Base-by-base conservation (phyloP, 2,797 vertebrate species). In the Syndactyla subalaris region DNA sequence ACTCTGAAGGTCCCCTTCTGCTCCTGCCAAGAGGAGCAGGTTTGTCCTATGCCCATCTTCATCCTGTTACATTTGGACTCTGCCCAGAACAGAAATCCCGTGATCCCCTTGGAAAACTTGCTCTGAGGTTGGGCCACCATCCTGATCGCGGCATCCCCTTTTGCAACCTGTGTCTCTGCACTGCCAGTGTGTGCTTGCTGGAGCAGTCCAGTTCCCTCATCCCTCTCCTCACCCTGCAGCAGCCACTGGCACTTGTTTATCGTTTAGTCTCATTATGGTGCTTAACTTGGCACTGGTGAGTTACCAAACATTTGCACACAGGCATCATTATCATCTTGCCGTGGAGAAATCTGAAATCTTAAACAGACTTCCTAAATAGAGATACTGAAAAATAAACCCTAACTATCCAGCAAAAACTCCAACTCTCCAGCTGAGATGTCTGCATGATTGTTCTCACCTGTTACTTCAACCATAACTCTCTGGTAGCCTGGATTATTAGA, bases 91-190 rank as follows among this genome's bases (percentile, higher is more conserved):
- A 43, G 30, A 81, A 84, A 39, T 86, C n/a, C 34, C 27, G 54
- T 1, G 0, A 6, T 1, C 21, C 4, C 4, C 6, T 8, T n/a
- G 52, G 46, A 22, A 88, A 32, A 24, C 26, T 34, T 59, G 19
- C 5, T 88, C 18, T 29, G 7, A 62, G 26, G 3, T 7, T 1
- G 0, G 29, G 23, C 34, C n/a, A 24, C 21, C 3, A 0, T 45
- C 10, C 1, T 63, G 5, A 3, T 3, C 43, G 34, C 29, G 34
- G 7, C 59, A 48, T 66, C 7, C 3, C 3, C 5, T 67, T 89
- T 48, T 48, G 23, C 41, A 65, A 19, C 5, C 29, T 41, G 2
- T 41, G 32, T 55, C 14, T 16, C 10, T 3, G 0, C 8, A 6
- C 15, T 85, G 46, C 30, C 0, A 0, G 36, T 45, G 4, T 63